Conservation (phyloP, 1,140 invertebrate species). For the Oscheius sp. region DNA sequence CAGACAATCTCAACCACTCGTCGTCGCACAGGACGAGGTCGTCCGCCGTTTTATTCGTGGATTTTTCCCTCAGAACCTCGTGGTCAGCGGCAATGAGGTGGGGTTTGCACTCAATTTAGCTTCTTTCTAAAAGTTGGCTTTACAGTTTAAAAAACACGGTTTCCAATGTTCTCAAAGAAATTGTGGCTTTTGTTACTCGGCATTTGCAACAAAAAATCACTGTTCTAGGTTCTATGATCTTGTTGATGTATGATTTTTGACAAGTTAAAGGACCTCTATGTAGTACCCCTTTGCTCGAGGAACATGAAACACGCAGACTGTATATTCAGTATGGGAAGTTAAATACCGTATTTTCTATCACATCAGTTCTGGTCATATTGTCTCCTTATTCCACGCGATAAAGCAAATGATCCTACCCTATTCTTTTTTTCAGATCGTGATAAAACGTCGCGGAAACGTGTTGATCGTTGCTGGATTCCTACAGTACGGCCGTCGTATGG, state of each 20-base stretch:
- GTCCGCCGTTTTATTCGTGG: constrained; percentile 59
- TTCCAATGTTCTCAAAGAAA: not conserved
- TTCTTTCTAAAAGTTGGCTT: not conserved
- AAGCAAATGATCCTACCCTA: constrained; percentile 1
- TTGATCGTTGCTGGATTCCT: constrained; percentile 56
- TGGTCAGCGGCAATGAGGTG: constrained; percentile 53
- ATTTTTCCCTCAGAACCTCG: constrained; percentile 52
- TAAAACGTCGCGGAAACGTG: constrained; percentile 58
- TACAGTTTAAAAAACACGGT: not conserved
- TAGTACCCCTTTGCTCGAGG: not conserved
- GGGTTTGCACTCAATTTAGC: constrained; percentile 16
- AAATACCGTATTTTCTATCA: not conserved
- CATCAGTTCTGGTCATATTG: not conserved
- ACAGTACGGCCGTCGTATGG: constrained; percentile 36
- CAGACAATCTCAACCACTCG: constrained; percentile 50
- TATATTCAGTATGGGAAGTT: not conserved
- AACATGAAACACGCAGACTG: not conserved
- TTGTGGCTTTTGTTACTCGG: not conserved
- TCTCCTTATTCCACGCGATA: too few relatives aligned
- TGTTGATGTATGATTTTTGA: constrained; percentile 6
- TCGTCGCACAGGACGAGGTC: constrained; percentile 56
- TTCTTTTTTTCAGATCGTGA: constrained; percentile 54
- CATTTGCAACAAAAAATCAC: not conserved
- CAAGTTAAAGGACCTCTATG: not conserved
- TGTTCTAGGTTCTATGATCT: not conserved